Conservation (phyloP, 92 coral and sea anemone genomes). For the Virgularia gustaviana region DNA sequence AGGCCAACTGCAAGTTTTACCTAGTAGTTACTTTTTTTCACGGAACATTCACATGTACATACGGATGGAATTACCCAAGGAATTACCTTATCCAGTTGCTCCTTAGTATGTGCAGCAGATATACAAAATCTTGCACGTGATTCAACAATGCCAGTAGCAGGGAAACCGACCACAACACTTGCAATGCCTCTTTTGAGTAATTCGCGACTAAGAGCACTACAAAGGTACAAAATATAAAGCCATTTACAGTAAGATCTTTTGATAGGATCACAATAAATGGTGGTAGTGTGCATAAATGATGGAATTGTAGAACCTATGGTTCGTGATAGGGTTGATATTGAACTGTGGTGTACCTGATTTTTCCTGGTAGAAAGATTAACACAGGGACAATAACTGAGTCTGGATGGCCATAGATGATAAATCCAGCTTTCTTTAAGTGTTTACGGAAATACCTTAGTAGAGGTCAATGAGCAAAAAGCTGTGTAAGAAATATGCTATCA, state of each 20-base stretch:
- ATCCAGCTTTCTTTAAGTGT: constrained; percentile 83
- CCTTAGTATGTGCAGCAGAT: constrained; percentile 32
- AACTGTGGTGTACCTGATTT: too few species aligned
- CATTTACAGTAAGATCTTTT: not conserved
- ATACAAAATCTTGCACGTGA: constrained; percentile 35
- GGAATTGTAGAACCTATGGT: too few species aligned
- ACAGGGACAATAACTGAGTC: constrained; percentile 91
- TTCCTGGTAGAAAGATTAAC: constrained; percentile 83
- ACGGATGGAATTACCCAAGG: too few species aligned
- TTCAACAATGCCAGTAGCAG: constrained; percentile 34
- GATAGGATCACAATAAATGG: not conserved
- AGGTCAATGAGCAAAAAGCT: not conserved
- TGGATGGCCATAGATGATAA: constrained; percentile 93
- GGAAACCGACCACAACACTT: constrained; percentile 36
- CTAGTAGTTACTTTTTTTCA: too few species aligned
- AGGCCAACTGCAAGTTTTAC: too few species aligned
- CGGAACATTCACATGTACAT: too few species aligned
- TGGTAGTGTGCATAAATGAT: not conserved
- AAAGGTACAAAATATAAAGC: not conserved
- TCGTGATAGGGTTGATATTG: too few species aligned
- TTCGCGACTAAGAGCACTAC: constrained; percentile 32
- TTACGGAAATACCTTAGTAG: constrained; percentile 75
- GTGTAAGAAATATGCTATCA: too few species aligned
- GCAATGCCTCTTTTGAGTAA: constrained; percentile 34
- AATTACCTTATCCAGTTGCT: constrained; percentile 27